These are phyloP conservation scores for Yponomeuta malinellus DNA, from an alignment of 2,888 invertebrate species.

Conservation along the genomic window DNA sequence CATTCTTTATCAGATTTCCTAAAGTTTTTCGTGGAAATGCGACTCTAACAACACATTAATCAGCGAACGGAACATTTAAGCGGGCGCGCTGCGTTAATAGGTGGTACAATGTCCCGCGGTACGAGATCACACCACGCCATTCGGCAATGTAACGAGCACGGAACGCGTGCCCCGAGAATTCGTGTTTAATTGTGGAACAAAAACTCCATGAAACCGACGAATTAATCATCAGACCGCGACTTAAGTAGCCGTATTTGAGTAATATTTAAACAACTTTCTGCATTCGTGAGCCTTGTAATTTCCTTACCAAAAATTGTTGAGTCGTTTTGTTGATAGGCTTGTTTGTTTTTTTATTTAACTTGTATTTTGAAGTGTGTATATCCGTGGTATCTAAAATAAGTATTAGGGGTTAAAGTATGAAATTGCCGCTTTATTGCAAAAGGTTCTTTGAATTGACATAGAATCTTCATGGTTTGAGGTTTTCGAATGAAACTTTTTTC, in stretches of 20 bases:
- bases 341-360: neutral
- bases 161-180: slow-evolving; percentile 35
- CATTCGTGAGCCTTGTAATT: slow-evolving; percentile 41
- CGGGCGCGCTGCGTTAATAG: slow-evolving; percentile 7
- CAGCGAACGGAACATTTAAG: slow-evolving; percentile 2
- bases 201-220: slow-evolving; percentile 63
- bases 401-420: no score
- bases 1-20: slow-evolving; percentile 5
- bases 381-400: no score
- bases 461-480: no score
- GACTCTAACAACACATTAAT: slow-evolving; percentile 2
- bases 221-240: slow-evolving; percentile 57
- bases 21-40: neutral
- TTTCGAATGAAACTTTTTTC: no score
- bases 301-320: slow-evolving; percentile 6
- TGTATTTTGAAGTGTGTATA: neutral
- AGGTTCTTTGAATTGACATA: no score
- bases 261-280: slow-evolving; percentile 44
- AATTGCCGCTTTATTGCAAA: no score
- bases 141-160: slow-evolving; percentile 27
- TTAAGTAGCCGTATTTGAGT: slow-evolving; percentile 47
- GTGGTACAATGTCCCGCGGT: slow-evolving; percentile 18
- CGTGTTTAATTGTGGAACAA: slow-evolving; percentile 63
- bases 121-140: slow-evolving; percentile 50
- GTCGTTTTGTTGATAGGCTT: neutral